These are phyloP conservation scores for Plebejus anna DNA, from an alignment of 2,888 invertebrate genomes.

Conservation along the genomic window DNA sequence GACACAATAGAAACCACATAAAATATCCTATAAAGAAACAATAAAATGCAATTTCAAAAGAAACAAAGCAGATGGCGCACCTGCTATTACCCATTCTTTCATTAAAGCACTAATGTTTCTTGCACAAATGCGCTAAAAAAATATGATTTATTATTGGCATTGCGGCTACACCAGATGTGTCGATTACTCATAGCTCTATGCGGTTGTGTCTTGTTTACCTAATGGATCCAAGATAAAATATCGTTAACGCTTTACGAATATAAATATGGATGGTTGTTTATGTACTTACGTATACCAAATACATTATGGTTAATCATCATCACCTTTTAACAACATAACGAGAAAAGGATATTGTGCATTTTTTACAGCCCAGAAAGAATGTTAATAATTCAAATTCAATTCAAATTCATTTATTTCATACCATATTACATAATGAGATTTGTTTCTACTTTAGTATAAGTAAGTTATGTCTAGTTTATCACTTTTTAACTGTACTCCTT, in stretches of 20 bases:
- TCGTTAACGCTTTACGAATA: slow-evolving; percentile 3
- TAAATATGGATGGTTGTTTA: not conserved
- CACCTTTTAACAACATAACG: not conserved
- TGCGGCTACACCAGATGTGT: slow-evolving; percentile 38
- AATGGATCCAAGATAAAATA: slow-evolving; percentile 38
- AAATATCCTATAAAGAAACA: not conserved
- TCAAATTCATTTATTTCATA: no score
- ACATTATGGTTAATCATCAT: not conserved
- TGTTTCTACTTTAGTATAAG: no score
- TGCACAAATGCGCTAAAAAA: slow-evolving; percentile 36
- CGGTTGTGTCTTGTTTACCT: slow-evolving; percentile 41
- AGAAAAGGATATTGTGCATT: no score
- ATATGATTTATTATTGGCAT: slow-evolving; percentile 36
- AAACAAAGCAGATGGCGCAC: slow-evolving; percentile 23
- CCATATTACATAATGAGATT: no score
- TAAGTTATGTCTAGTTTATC: no score
- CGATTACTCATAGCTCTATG: slow-evolving; percentile 41
- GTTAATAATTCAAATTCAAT: no score
- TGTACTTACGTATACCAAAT: not conserved
- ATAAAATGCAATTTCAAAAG: slow-evolving; percentile 10
- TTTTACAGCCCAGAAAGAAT: no score
- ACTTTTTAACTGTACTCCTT: no score
- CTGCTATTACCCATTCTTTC: slow-evolving; percentile 26
- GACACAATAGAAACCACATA: not conserved
- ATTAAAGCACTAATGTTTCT: slow-evolving; percentile 27